Base-by-base conservation (phyloP, 2,113 vertebrate species). In the Neofelis nebulosa region DNA sequence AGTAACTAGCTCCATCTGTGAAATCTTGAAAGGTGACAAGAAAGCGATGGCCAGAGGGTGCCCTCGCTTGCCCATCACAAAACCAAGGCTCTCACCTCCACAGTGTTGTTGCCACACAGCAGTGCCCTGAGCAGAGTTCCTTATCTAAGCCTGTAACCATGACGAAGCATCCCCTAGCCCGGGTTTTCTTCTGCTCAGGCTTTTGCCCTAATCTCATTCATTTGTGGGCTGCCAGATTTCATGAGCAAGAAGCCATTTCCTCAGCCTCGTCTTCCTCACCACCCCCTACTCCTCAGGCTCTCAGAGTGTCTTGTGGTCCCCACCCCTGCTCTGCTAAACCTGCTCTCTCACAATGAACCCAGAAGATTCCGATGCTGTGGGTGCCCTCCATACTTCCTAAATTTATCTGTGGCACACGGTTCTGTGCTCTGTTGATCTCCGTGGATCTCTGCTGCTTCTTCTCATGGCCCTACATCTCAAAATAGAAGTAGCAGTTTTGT, bases 311-410 rank as follows among this genome's bases (percentile, higher is more conserved):
- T 55, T 19, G 8, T 41, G 27, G 71, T 45, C 19, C 9, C 33
- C 0, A 0, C 1, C 15, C 14, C 0, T 1, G 50, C 9, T 88
- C 29, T 18, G 21, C 36, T 81, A 41, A 85, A 74, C 76, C 23
- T 38, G 3, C 19, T 81, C 23, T 41, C 71, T 89, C 31, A 21
- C 36, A 29, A 2, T 16, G 18, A 76, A 73, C 18, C 52, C 18
- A 5, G 5, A 3, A 4, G 6, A 23, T 13, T 29, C 0, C 0
- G 11, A 29, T 31, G 12, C 78, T 68, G 0, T 65, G 27, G 14
- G 23, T 66, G 31, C 12, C 31, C 38, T 33, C 11, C 9, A n/a
- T 55, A 50, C 13, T 12, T 57, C 55, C 61, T 23, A 9, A 79
- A 57, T 31, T 91, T 23, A 33, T 68, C 11, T 48, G 68, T 83